phyloP scores from a whole-genome alignment of 1,140 invertebrate species.

The Brachionus rubens region DNA sequence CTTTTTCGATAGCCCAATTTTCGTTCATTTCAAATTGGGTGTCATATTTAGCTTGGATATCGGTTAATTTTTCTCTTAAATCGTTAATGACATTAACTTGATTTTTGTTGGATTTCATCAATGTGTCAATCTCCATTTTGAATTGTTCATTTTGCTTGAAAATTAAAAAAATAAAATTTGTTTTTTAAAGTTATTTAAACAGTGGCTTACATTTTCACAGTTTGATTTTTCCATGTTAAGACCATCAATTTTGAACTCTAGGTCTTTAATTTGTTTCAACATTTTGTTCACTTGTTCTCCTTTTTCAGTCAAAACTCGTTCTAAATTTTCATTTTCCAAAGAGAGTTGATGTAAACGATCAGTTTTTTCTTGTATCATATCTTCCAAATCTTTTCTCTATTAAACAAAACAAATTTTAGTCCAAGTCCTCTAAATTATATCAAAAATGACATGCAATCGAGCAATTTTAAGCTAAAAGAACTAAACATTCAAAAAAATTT shows the following conservation, averaged over 20 bases:
- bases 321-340: conserved; percentile 23
- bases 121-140: conserved; percentile 19
- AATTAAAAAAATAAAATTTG: neutral
- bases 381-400: conserved; percentile 22
- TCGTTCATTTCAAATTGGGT: conserved; percentile 26
- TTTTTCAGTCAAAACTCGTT: conserved; percentile 1
- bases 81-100: conserved; percentile 4
- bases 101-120: conserved; percentile 25
- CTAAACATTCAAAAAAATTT: no score
- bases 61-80: conserved; percentile 16
- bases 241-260: conserved; percentile 15
- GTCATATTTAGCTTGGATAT: conserved; percentile 21
- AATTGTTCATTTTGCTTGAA: conserved; percentile 25
- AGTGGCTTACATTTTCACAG: neutral
- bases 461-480: no score
- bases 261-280: neutral
- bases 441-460: conserved; percentile 8
- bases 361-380: conserved; percentile 4
- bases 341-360: neutral
- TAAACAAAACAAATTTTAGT: neutral
- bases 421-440: neutral
- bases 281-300: neutral
- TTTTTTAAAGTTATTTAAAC: neutral
- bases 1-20: conserved; percentile 41
- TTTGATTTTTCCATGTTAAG: neutral